A percentile compares a stretch with the other conserved stretches of the same genome.
Conservation (phyloP, 2,113 vertebrate genomes). For the Turnix velox region DNA sequence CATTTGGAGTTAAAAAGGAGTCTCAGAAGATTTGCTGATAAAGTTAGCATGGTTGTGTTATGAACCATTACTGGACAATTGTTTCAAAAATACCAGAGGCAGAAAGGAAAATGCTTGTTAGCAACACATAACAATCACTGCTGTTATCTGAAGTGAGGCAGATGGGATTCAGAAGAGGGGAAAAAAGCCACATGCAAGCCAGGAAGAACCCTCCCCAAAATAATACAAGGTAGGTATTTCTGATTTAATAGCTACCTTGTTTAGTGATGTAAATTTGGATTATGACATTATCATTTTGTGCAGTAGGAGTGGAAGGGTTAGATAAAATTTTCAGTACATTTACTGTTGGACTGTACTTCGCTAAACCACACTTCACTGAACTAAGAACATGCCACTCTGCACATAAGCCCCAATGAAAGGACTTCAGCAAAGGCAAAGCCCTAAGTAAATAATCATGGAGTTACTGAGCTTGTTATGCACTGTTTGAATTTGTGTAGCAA, state of each 20-base stretch:
- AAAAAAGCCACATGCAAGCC: background rate
- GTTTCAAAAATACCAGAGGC: background rate
- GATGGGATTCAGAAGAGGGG: background rate
- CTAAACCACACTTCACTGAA: background rate
- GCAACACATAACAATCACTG: background rate
- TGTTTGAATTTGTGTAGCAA: background rate
- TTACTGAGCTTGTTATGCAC: background rate
- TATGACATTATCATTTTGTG: background rate
- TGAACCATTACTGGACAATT: background rate
- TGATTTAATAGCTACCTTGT: background rate
- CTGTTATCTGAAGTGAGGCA: background rate
- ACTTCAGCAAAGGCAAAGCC: slow-evolving; percentile 18
- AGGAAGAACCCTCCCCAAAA: background rate
- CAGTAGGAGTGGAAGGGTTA: background rate
- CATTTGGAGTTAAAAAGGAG: background rate
- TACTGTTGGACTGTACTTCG: background rate
- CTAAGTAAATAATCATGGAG: background rate
- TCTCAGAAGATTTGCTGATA: background rate
- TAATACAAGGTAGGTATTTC: background rate
- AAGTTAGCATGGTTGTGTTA: background rate
- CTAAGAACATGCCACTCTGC: background rate
- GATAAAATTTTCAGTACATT: background rate
- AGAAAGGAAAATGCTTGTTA: background rate
- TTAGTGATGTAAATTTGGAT: background rate
- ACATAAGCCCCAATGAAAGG: background rate